Base-by-base conservation (phyloP, 2,888 invertebrate genomes). In the Macaria notata region DNA sequence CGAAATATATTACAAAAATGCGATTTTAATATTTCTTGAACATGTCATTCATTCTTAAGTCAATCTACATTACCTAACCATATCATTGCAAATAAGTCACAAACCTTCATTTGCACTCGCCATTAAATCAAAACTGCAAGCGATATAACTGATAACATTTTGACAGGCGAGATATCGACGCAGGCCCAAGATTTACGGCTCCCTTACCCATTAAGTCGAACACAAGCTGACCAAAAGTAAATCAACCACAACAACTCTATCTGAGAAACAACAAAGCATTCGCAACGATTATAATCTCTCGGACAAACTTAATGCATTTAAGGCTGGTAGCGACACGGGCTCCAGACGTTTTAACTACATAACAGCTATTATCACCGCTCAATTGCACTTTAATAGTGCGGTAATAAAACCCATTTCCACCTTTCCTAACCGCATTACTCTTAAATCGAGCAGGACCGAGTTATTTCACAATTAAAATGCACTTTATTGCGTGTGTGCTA, bases 281-380 rank as follows among this genome's bases (percentile, higher is more conserved):
- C 84, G 86, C 87, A 84, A 84, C 80, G 89, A 90, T 90, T 90
- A 86, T 90, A 89, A 90, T 90, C 90, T 90, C 83, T 85, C 78
- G 84, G 88, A 88, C 88, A 85, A 88, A 89, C 89, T 88, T 88
- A 89, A 86, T 88, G 89, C 89, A 86, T 88, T 88, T 88, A 88
- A 88, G 82, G 85, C 84, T 87, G 83, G 86, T 87, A 89, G 90
- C 88, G 88, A 89, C 88, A 90, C 87, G 88, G 84, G 88, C 86
- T 85, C 82, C 79, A 87, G 84, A 88, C 86, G 86, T 86, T 88
- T 86, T 75, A 72, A 80, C 78, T 76, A 75, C 78, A 70, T 71
- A 71, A 79, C 72, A 80, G 75, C 63, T 56, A 66, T 65, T 59
- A 56, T 65, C 64, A 74, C 64, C 78, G 60, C 54, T 59, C 59